A percentile compares a stretch with the other conserved stretches of the same genome.
phyloP scores from a whole-genome alignment of 1,140 invertebrate species.

The Ladona fulva region DNA sequence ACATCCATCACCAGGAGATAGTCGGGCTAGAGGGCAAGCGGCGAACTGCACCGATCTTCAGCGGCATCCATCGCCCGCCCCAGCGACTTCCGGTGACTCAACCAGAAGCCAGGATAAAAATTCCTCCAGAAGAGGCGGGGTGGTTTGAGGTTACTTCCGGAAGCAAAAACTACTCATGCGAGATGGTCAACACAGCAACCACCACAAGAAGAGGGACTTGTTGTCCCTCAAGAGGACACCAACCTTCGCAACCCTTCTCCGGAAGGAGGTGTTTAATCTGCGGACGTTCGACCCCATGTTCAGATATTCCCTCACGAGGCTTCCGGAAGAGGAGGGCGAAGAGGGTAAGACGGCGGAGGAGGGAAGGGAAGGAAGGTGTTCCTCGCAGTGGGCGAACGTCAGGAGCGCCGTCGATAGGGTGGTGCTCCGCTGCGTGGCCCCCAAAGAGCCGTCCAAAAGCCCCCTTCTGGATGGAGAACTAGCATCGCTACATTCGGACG shows the following conservation, averaged over 20 bases:
- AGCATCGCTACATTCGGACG: conserved; percentile 12
- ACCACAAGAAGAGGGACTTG: not conserved
- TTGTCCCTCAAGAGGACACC: not conserved
- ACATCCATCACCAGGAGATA: too few relatives aligned
- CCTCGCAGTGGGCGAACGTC: conserved; percentile 11
- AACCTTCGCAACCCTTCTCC: not conserved
- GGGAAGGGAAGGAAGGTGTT: not conserved
- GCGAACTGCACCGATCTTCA: too few relatives aligned
- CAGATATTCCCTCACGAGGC: conserved; percentile 14
- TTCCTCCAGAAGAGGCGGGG: too few relatives aligned
- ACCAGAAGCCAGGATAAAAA: too few relatives aligned
- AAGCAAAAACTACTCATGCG: too few relatives aligned
- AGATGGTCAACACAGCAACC: too few relatives aligned
- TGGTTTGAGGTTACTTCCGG: too few relatives aligned
- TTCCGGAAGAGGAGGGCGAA: not conserved
- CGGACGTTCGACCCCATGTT: conserved; percentile 15
- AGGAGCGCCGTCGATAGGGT: conserved; percentile 14
- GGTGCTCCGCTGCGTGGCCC: not conserved
- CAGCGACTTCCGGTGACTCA: too few relatives aligned
- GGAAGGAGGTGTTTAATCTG: not conserved
- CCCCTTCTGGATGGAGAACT: not conserved
- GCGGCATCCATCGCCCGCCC: too few relatives aligned
- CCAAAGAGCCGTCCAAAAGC: not conserved
- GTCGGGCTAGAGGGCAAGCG: too few relatives aligned
- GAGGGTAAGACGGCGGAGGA: not conserved